phyloP scores from a whole-genome alignment of 1,140 invertebrate species.

The Streblospio benedicti region DNA sequence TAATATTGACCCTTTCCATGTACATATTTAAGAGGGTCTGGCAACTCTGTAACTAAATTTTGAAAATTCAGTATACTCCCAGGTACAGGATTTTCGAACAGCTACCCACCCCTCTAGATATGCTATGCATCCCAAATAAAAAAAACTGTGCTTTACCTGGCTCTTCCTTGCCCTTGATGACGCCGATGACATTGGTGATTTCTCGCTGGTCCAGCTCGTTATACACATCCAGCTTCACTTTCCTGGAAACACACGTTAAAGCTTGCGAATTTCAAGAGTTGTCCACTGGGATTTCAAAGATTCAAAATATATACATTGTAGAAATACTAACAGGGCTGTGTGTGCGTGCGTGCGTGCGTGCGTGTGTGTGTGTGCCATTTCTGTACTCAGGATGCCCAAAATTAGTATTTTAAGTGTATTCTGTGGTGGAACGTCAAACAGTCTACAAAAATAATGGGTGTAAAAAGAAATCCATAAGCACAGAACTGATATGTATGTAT shows the following conservation, averaged over 20 bases:
- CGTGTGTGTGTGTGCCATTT: too few species aligned
- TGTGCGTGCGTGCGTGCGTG: too few species aligned
- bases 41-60: background rate
- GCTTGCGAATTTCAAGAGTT: background rate
- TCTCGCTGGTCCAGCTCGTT: slow-evolving; percentile 22
- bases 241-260: background rate
- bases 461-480: too few species aligned
- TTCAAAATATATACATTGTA: background rate
- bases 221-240: slow-evolving; percentile 21
- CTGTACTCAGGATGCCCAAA: too few species aligned
- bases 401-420: too few species aligned
- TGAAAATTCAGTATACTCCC: background rate
- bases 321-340: too few species aligned
- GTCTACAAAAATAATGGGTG: too few species aligned
- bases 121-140: background rate
- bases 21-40: background rate
- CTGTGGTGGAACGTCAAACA: too few species aligned
- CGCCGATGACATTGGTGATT: slow-evolving; percentile 32
- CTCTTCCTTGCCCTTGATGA: slow-evolving; percentile 30
- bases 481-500: too few species aligned
- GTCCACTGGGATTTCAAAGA: background rate
- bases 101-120: background rate
- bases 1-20: background rate
- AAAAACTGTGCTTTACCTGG: slow-evolving; percentile 30
- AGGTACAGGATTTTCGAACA: background rate